These are phyloP conservation scores for Ophonus ardosiacus DNA, from an alignment of 2,888 invertebrate species.

Conservation along the genomic window DNA sequence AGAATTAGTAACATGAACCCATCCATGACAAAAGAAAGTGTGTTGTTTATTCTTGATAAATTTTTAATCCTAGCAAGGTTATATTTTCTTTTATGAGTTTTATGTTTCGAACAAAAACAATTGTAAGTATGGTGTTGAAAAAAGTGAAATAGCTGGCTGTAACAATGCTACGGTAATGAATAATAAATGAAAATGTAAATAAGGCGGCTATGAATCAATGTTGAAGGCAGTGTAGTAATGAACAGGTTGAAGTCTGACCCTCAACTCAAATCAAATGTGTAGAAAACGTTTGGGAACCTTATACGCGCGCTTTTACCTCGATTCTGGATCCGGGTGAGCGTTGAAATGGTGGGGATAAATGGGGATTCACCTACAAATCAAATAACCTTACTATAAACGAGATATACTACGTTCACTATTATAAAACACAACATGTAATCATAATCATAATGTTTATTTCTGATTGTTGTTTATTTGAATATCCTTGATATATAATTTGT, in stretches of 20 bases:
- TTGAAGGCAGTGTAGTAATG: background rate
- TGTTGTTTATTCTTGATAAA: background rate
- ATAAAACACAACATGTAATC: background rate
- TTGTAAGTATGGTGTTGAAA: background rate
- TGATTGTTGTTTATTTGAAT: background rate
- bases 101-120: background rate
- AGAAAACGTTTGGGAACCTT: slow-evolving; percentile 20
- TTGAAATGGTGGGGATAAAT: slow-evolving; percentile 46
- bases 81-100: background rate
- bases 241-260: slow-evolving; percentile 33
- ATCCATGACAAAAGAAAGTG: background rate
- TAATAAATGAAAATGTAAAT: slow-evolving; percentile 27
- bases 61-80: background rate
- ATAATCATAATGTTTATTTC: background rate
- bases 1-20: background rate
- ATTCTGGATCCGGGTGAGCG: slow-evolving; percentile 49
- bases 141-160: background rate
- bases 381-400: slow-evolving; percentile 12
- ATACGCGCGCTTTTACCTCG: slow-evolving; percentile 51
- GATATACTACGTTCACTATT: background rate
- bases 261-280: slow-evolving; percentile 1
- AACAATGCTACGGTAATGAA: background rate
- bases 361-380: slow-evolving; percentile 55
- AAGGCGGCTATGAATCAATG: slow-evolving; percentile 2
- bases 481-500: background rate